phyloP scores from a whole-genome alignment of 2,888 invertebrate genomes.

The Caenorhabditis doughertyi region DNA sequence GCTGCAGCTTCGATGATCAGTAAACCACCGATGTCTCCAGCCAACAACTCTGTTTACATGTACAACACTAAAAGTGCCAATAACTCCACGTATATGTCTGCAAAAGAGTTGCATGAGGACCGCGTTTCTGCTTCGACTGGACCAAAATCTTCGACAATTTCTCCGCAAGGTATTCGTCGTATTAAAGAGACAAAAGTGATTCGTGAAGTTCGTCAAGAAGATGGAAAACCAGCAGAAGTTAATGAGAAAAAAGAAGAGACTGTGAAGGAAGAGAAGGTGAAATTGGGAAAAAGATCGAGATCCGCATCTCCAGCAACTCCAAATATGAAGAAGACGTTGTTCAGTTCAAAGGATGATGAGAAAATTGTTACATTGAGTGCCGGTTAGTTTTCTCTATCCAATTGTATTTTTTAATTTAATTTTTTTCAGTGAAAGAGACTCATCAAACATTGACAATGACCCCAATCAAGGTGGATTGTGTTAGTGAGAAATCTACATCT shows the following conservation, averaged over 20 bases:
- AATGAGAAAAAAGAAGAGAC: slow-evolving; percentile 62
- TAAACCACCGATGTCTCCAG: slow-evolving; percentile 21
- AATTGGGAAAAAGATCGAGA: slow-evolving; percentile 26
- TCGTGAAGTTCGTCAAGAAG: slow-evolving; percentile 55
- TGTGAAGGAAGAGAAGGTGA: slow-evolving; percentile 57
- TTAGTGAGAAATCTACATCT: not conserved
- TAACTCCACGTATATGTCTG: slow-evolving; percentile 23
- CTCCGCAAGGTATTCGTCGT: slow-evolving; percentile 47
- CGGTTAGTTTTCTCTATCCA: not conserved
- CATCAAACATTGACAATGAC: slow-evolving; percentile 33
- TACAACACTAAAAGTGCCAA: slow-evolving; percentile 22
- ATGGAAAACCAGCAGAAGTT: slow-evolving; percentile 50
- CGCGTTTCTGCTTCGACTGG: not conserved
- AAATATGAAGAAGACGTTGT: slow-evolving; percentile 5
- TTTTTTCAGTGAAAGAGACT: slow-evolving; percentile 38
- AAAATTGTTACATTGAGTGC: slow-evolving; percentile 36
- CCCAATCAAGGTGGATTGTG: slow-evolving; percentile 36
- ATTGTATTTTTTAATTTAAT: not conserved
- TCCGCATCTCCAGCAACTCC: slow-evolving; percentile 32
- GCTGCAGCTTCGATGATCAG: slow-evolving; percentile 7
- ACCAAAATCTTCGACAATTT: slow-evolving; percentile 1
- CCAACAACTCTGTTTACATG: slow-evolving; percentile 19
- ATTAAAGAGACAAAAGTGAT: slow-evolving; percentile 63
- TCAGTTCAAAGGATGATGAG: not conserved
- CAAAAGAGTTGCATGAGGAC: slow-evolving; percentile 17